These are phyloP conservation scores for Dysmachus trigonus DNA, from an alignment of 2,888 invertebrate species.

Conservation along the genomic window DNA sequence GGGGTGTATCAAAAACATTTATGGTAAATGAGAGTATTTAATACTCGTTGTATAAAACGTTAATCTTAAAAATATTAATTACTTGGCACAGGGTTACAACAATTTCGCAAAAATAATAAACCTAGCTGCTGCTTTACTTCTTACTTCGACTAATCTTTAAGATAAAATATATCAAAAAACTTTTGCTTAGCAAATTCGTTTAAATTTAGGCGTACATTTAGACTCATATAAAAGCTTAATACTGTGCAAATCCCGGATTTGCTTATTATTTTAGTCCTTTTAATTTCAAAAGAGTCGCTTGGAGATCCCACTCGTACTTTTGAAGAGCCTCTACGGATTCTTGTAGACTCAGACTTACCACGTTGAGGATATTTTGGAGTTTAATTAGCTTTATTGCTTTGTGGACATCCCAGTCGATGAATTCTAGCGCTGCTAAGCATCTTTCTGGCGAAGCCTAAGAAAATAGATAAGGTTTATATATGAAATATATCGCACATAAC, in stretches of 20 bases:
- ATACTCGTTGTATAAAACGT: background rate
- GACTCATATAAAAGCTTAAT: constrained; percentile 11
- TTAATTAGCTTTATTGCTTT: constrained; percentile 79
- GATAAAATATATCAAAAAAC: background rate
- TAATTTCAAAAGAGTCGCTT: constrained; percentile 60
- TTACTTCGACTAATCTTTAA: background rate
- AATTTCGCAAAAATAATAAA: background rate
- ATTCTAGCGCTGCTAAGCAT: constrained; percentile 82
- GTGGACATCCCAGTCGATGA: constrained; percentile 88
- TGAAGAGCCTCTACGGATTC: constrained; percentile 60
- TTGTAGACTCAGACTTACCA: constrained; percentile 56
- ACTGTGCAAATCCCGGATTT: background rate
- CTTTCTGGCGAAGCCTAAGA: constrained; percentile 75
- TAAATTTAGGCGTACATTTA: background rate
- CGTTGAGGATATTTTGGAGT: constrained; percentile 60
- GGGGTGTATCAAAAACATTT: background rate
- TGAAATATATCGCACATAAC: background rate
- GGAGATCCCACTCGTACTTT: constrained; percentile 63
- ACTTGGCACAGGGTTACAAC: constrained; percentile 22
- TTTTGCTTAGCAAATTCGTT: constrained; percentile 28
- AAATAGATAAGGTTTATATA: constrained; percentile 45
- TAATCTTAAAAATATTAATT: constrained; percentile 22
- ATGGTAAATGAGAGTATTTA: constrained; percentile 7
- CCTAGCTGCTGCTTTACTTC: background rate
- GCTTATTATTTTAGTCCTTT: constrained; percentile 52